Conservation (phyloP, 30 jellyfish, hydroid and myxozoan genomes). For the Aurelia aurita complex sp. Pacific region DNA sequence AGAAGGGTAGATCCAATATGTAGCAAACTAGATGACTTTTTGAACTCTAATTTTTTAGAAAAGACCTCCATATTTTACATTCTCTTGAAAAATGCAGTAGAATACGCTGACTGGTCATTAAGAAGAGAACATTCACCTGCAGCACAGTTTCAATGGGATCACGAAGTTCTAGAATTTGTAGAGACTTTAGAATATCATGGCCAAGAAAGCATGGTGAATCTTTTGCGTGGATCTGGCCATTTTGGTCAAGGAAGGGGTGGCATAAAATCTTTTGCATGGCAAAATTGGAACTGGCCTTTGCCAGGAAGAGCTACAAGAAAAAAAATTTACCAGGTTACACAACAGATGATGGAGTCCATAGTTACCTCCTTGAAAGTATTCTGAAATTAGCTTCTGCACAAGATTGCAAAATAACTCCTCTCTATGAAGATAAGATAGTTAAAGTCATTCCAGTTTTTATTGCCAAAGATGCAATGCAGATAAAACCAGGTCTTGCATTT, state of each 20-base stretch:
- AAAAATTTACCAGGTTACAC: constrained; percentile 8
- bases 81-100: constrained; percentile 13
- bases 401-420: not conserved
- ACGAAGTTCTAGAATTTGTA: constrained; percentile 26
- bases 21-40: not conserved
- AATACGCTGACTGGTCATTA: constrained; percentile 3
- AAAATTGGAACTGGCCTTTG: constrained; percentile 45
- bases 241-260: constrained; percentile 23
- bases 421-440: constrained; percentile 1
- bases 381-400: constrained; percentile 9
- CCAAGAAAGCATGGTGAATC: constrained; percentile 11
- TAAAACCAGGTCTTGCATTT: constrained; percentile 24
- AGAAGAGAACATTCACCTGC: not conserved
- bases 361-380: not conserved
- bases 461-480: constrained; percentile 34
- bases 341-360: constrained; percentile 32
- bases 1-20: constrained; percentile 4
- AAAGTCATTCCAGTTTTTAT: constrained; percentile 23
- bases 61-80: not conserved
- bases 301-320: constrained; percentile 40
- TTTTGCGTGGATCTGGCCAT: constrained; percentile 44
- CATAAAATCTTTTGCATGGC: constrained; percentile 8
- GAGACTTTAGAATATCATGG: constrained; percentile 45
- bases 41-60: not conserved
- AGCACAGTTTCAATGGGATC: constrained; percentile 34